phyloP scores from a whole-genome alignment of 1,140 invertebrate genomes.

The Augochlora pura region DNA sequence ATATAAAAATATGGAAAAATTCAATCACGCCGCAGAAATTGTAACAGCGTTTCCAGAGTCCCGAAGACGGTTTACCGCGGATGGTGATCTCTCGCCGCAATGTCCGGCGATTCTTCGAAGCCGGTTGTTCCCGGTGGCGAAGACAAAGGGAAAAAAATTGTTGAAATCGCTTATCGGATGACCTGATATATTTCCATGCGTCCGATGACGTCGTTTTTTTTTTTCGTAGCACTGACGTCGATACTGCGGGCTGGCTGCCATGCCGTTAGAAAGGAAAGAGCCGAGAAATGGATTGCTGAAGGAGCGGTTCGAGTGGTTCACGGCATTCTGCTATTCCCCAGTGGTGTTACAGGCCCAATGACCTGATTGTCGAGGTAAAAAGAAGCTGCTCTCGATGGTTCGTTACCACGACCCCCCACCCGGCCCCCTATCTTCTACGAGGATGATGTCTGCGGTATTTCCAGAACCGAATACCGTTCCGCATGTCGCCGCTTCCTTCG shows the following conservation, averaged over 20 bases:
- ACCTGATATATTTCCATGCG: conserved; percentile 35
- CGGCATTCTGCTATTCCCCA: conserved; percentile 55
- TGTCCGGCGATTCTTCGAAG: too few species aligned
- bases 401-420: conserved; percentile 51
- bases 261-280: conserved; percentile 44
- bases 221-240: conserved; percentile 44
- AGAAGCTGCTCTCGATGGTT: conserved; percentile 58
- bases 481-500: not conserved
- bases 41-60: too few species aligned
- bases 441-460: conserved; percentile 41
- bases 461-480: conserved; percentile 8
- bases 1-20: too few species aligned
- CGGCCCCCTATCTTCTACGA: not conserved
- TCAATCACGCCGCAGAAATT: too few species aligned
- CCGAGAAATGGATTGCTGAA: conserved; percentile 48
- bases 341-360: conserved; percentile 54
- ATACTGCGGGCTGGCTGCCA: conserved; percentile 37
- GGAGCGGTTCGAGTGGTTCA: conserved; percentile 53
- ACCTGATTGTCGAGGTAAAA: conserved; percentile 59
- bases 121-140: too few species aligned
- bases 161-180: not conserved
- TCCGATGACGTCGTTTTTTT: conserved; percentile 37
- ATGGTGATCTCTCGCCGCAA: too few species aligned
- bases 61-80: too few species aligned
- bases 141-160: not conserved